phyloP scores from a whole-genome alignment of 2,113 vertebrate species.

The Paedocypris sp. region DNA sequence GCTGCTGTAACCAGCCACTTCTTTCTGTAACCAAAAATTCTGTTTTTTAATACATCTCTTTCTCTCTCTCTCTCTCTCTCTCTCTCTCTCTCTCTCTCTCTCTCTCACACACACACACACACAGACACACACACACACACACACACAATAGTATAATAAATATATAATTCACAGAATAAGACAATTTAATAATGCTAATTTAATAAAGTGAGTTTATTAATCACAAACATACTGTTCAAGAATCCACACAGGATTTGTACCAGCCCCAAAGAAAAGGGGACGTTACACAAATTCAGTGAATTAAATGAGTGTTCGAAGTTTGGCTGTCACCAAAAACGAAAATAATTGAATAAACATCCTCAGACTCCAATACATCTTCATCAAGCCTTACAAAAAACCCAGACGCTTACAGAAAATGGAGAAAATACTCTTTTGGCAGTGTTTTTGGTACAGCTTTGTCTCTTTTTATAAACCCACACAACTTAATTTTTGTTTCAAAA shows the following conservation, averaged over 20 bases:
- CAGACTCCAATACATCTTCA: neutral
- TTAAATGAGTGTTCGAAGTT: constrained; percentile 17
- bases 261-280: constrained; percentile 35
- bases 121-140: too few species aligned
- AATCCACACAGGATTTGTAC: constrained; percentile 45
- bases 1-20: too few species aligned
- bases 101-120: too few species aligned
- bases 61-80: too few species aligned
- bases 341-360: constrained; percentile 8
- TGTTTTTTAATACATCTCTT: too few species aligned
- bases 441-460: constrained; percentile 20
- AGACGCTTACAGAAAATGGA: constrained; percentile 12
- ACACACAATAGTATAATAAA: too few species aligned
- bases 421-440: constrained; percentile 28
- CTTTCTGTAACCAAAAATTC: too few species aligned
- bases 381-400: neutral
- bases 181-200: neutral
- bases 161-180: too few species aligned
- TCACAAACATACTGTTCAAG: constrained; percentile 58
- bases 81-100: too few species aligned
- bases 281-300: constrained; percentile 41
- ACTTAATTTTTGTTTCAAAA: neutral
- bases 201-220: constrained; percentile 64
- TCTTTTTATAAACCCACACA: constrained; percentile 8
- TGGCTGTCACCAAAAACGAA: constrained; percentile 11